These are phyloP conservation scores for Strigamia transsilvanica DNA, from an alignment of 2,888 invertebrate species.

Conservation along the genomic window DNA sequence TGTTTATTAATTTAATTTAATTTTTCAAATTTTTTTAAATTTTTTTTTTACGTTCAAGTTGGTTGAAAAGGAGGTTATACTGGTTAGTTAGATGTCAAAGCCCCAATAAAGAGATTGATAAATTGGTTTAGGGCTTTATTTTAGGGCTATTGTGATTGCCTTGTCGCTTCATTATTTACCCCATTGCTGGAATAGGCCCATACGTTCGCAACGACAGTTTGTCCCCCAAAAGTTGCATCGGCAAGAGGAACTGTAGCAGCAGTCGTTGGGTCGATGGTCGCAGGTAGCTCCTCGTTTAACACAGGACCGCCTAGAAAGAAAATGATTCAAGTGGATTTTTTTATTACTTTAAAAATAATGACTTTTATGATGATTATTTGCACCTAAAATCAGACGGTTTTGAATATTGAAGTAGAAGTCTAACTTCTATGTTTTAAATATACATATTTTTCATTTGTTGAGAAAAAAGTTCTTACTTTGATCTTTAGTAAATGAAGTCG, in stretches of 20 bases:
- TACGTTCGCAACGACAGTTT: conserved; percentile 86
- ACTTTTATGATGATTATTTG: no score
- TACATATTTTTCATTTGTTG: no score
- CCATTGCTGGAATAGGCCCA: conserved; percentile 79
- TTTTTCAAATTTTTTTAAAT: neutral
- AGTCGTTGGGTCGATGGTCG: conserved; percentile 83
- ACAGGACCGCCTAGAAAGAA: conserved; percentile 65
- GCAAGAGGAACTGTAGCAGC: conserved; percentile 85
- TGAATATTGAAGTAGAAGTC: no score
- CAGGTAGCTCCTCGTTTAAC: conserved; percentile 82
- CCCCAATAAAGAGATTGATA: conserved; percentile 21
- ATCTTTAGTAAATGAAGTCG: no score
- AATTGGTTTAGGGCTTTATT: neutral
- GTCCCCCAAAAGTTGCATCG: conserved; percentile 89
- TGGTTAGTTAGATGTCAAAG: conserved; percentile 26
- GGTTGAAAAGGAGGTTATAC: conserved; percentile 14
- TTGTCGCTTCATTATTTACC: conserved; percentile 54
- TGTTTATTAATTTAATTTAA: neutral
- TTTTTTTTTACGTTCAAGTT: neutral
- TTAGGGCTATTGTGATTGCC: conserved; percentile 3
- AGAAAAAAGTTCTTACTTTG: no score
- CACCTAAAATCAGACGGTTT: no score
- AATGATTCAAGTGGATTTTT: neutral
- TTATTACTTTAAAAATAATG: no score
- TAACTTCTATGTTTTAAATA: no score